Evolutionary conservation across 2,888 invertebrate genomes (phyloP).

Genomic region (Hartigia nigra): DNA sequence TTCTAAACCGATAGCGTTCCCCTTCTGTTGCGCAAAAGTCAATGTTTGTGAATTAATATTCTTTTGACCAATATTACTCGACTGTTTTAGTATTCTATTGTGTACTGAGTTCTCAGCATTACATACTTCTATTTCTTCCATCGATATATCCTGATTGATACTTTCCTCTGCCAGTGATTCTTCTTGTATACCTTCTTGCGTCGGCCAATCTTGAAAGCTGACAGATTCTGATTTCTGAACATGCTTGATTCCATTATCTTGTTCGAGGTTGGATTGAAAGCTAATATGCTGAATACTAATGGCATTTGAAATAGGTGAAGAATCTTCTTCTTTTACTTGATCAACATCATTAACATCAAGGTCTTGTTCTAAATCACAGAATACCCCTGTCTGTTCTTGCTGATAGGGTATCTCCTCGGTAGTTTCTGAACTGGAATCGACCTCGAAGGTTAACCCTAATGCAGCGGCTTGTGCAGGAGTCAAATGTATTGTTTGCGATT

Average conservation of each 20-base stretch:
- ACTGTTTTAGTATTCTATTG: slow-evolving; percentile 18
- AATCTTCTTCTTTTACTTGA: background rate
- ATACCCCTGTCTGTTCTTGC: slow-evolving; percentile 35
- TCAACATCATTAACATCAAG: slow-evolving; percentile 7
- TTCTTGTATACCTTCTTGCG: slow-evolving; percentile 21
- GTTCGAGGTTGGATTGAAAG: slow-evolving; percentile 26
- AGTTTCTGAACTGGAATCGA: slow-evolving; percentile 44
- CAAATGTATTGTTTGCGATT: slow-evolving; percentile 59
- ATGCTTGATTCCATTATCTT: background rate
- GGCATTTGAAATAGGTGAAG: background rate
- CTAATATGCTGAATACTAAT: slow-evolving; percentile 31
- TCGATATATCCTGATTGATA: slow-evolving; percentile 11
- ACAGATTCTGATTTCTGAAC: slow-evolving; percentile 1
- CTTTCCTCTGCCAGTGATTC: slow-evolving; percentile 4
- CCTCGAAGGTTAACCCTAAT: slow-evolving; percentile 59
- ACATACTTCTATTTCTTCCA: slow-evolving; percentile 26
- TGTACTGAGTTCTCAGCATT: slow-evolving; percentile 12
- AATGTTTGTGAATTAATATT: slow-evolving; percentile 18
- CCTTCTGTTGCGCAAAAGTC: slow-evolving; percentile 29
- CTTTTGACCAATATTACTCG: slow-evolving; percentile 19
- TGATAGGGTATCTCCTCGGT: slow-evolving; percentile 36
- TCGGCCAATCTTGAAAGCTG: slow-evolving; percentile 16
- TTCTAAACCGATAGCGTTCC: slow-evolving; percentile 15
- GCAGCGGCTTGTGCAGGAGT: slow-evolving; percentile 61
- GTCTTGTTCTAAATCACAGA: slow-evolving; percentile 20